Base-by-base conservation (phyloP, 1,140 invertebrate genomes). In the Alviniconcha marisindica region DNA sequence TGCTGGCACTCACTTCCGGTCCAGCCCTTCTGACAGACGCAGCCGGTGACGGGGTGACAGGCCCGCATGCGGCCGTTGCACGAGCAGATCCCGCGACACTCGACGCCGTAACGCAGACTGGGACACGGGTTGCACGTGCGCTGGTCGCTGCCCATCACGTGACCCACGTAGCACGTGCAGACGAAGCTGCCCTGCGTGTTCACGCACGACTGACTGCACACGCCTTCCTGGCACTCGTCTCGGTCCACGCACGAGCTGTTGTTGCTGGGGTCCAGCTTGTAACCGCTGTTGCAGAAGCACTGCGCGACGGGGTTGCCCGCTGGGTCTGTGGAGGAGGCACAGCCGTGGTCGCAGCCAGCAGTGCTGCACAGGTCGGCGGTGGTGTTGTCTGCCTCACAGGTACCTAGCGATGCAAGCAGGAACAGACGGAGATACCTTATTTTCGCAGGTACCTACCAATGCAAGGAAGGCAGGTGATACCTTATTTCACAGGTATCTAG, bases 201-300 rank as follows among this genome's bases (percentile, higher is more conserved):
- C 10, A 60, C 54, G 79, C 89, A 90, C 40, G 86, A 84, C 73
- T 93, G 92, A n/a, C n/a, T n/a, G n/a, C n/a, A n/a, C n/a, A n/a
- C n/a, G n/a, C n/a, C n/a, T n/a, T n/a, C n/a, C 40, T 91, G 85
- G 87, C 93, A 93, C 2, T 84, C 85, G 40, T 87, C 88, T 66
- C 88, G n/a, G n/a, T 89, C 18, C n/a, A n/a, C n/a, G n/a, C n/a
- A n/a, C n/a, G 66, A 71, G 14, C 31, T 71, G 66, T 36, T 36
- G 3, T 71, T 36, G 28, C 48, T 77, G n/a, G 66, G 66, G 66
- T 71, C 66, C 0, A 38, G 66, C 5, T 33, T 21, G 31, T 71
- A 71, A 4, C 66, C 66, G 3, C 10, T n/a, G 31, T 71, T 12
- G 36, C 66, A 71, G 31, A 71, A 33, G 66, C 66, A 71, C 7